phyloP scores from a whole-genome alignment of 2,113 vertebrate genomes.

The Trematocara zebra region DNA sequence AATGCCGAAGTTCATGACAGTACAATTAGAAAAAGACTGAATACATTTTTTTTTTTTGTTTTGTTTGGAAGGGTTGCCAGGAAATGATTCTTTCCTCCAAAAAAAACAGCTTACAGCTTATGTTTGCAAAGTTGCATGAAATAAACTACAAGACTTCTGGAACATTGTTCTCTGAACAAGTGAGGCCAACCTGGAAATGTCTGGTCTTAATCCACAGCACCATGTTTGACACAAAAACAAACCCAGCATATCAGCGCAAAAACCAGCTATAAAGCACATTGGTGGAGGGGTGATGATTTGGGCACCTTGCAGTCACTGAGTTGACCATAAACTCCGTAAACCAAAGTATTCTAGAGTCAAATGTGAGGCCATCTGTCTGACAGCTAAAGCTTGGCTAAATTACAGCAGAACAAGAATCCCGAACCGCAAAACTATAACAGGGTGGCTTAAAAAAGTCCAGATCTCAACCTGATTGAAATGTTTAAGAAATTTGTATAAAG shows the following conservation, averaged over 20 bases:
- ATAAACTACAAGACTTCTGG: not conserved
- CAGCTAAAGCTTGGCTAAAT: not conserved
- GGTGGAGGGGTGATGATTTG: not conserved
- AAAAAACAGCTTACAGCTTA: not conserved
- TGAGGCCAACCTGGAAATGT: not conserved
- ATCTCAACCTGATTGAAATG: not conserved
- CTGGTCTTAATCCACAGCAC: not conserved
- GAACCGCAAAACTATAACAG: not conserved
- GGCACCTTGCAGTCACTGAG: not conserved
- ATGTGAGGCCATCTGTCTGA: not conserved
- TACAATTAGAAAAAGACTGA: not conserved
- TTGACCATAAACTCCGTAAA: not conserved
- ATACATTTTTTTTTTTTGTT: not conserved
- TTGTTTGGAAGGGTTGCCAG: not conserved
- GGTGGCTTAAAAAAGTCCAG: not conserved
- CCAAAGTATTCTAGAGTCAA: not conserved
- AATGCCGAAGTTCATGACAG: not conserved
- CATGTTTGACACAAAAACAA: not conserved
- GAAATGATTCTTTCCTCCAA: not conserved
- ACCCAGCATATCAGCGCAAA: not conserved
- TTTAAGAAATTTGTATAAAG: not conserved
- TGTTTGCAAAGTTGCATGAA: not conserved
- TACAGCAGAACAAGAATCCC: not conserved
- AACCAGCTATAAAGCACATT: not conserved
- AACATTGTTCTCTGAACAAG: not conserved